Base-by-base conservation (phyloP, 2,113 vertebrate species). In the Polyodon spathula region DNA sequence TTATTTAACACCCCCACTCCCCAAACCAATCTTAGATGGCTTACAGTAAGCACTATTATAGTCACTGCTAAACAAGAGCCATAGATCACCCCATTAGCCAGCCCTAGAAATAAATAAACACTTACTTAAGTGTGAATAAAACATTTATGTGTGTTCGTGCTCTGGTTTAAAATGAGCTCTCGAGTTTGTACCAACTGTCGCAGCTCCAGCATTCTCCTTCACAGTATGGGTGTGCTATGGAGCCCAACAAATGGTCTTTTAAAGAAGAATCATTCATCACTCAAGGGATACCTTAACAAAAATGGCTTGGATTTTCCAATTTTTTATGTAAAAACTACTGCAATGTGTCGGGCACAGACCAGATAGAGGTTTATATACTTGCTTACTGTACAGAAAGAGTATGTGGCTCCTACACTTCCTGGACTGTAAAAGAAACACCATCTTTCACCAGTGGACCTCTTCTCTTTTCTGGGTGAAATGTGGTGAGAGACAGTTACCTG, bases 401-500 rank as follows among this genome's bases (percentile, higher is more conserved):
- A 27, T 3, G 27, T 1, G 27, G 27, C 27, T 27, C 27, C 27
- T 27, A 27, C 27, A 27, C 27, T 27, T 27, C 27, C 27, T 3
- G 3, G 27, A 27, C 27, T 27, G 27, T 27, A 27, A 27, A 27
- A 3, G 27, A 27, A 27, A 27, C 27, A 27, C 27, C 27, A 27
- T 27, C 27, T 27, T 27, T 27, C 27, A 27, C 27, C 27, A 27
- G 27, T 54, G 8, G 11, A 39, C 8, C 37, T 10, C 9, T 14
- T 39, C 37, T 6, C 15, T 37, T 12, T 39, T 38, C 37, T 17
- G 37, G n/a, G 9, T 39, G 6, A 40, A 7, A 40, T 40, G 56
- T 41, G 6, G 37, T 16, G 6, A 14, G 14, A 41, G 41, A 40
- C n/a, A 6, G 78, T 68, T 79, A 98, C 95, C 95, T 98, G 92